Base-by-base conservation (phyloP, 2,113 vertebrate genomes). In the Candoia aspera region DNA sequence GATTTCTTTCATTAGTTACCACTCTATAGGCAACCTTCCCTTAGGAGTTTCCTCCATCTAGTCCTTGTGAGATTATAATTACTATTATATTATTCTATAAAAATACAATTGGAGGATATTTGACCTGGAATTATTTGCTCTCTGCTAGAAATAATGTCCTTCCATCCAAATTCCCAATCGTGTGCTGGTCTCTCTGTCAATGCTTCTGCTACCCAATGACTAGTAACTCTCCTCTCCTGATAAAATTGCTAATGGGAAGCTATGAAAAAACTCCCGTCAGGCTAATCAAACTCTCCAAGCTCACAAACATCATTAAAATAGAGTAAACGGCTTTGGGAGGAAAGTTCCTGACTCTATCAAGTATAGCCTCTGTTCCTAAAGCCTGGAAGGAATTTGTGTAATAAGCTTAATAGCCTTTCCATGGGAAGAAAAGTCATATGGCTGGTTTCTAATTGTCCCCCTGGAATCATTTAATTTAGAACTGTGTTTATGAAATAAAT, bases 391-490 rank as follows among this genome's bases (percentile, higher is more conserved):
- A 90, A 92, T 89, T 64, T 83, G 68, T 89, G 88, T 64, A 85
- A 64, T 86, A 94, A 92, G 86, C 68, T 90, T 91, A 92, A 60
- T 58, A 94, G 93, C 46, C 89, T 86, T 91, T 94, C 37, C 86
- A 94, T 84, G 46, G 37, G 15, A 73, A 58, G 92, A 49, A 93
- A 33, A 64, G 12, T 90, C 90, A 91, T 79, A 89, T 11, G 87
- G 46, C 83, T 94, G 94, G 42, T 86, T 94, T 84, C 68, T 95
- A 94, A 93, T n/a, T 92, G n/a, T 93, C 87, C 57, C 84, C 86
- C 54, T 73, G 79, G 87, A 95, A 91, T 94, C 86, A 92, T 90
- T 92, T 91, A 91, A 88, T 90, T 23, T 15, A 94, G 83, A 54
- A 93, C 54, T 88, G 89, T 64, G 91, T 11, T 88, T 94, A 92